Evolutionary conservation across 2,888 invertebrate genomes (phyloP).

Genomic region (Clepsis dumicolana): DNA sequence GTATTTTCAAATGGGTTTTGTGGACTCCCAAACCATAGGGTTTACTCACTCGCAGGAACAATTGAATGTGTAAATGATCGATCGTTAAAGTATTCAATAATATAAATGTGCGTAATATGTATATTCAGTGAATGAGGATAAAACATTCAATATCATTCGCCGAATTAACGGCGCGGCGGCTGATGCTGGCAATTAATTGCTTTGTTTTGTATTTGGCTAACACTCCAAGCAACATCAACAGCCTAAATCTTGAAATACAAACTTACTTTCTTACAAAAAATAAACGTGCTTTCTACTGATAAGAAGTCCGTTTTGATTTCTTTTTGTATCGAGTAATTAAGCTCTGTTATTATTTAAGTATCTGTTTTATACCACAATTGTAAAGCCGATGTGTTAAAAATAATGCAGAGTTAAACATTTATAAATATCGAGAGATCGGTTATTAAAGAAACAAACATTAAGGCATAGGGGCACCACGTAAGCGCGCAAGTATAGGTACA

Average conservation of each 20-base stretch:
- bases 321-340: too few relatives aligned
- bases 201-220: conserved; percentile 7
- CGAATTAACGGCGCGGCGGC: conserved; percentile 1
- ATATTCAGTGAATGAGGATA: background rate
- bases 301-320: background rate
- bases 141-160: background rate
- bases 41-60: too few relatives aligned
- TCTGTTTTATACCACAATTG: too few relatives aligned
- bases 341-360: too few relatives aligned
- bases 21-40: too few relatives aligned
- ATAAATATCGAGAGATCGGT: too few relatives aligned
- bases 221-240: background rate
- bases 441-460: too few relatives aligned
- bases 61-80: background rate
- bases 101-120: background rate
- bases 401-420: too few relatives aligned
- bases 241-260: background rate
- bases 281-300: background rate
- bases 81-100: background rate
- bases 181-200: conserved; percentile 15
- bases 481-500: too few relatives aligned
- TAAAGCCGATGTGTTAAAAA: too few relatives aligned
- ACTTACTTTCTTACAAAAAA: background rate
- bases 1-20: too few relatives aligned
- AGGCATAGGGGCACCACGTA: too few relatives aligned